Base-by-base conservation (phyloP, 2,888 invertebrate genomes). In the Euplexia lucipara region DNA sequence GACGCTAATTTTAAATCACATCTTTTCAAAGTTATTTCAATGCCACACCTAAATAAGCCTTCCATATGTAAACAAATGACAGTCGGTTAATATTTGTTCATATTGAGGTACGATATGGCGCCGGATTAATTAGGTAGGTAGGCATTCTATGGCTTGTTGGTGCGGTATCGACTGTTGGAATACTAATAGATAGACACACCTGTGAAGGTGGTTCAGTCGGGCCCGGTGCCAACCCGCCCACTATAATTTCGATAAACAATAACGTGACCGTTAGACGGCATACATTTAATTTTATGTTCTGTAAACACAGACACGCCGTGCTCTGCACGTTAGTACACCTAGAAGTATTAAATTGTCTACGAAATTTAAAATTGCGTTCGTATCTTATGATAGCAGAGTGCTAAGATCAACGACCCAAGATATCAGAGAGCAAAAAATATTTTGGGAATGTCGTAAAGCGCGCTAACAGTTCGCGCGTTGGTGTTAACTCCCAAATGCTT, bases 201-300 rank as follows among this genome's bases (percentile, higher is more conserved):
- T 92, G 91, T 78, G 85, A 87, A 91, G 90, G 91, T 91, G 86
- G 84, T 81, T 78, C 75, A 41, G 81, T 82, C 87, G 87, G 89
- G 90, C 86, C 71, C 82, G 70, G 76, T 86, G 91, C 90, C 91
- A 92, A 89, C 68, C 80, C 84, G 80, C 86, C 86, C 80, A 90
- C 88, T 82, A 87, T 85, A 73, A 88, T 86, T 86, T 85, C 85
- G 86, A 92, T 91, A 91, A 90, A 92, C 90, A 92, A 92, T 90
- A 90, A 87, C 78, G 80, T 75, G 74, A 83, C 89, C 89, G 90
- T 90, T 92, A 90, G 61, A 66, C 79, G 87, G 81, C 85, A 88
- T 83, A 87, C 84, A 87, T 89, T 83, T 77, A 64, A 78, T 83
- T 76, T 83, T 83, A 75, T 82, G 83, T 82, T 81, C 78, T 83